These are phyloP conservation scores for Eurypyga helias DNA, from an alignment of 2,113 vertebrate species.

Conservation along the genomic window DNA sequence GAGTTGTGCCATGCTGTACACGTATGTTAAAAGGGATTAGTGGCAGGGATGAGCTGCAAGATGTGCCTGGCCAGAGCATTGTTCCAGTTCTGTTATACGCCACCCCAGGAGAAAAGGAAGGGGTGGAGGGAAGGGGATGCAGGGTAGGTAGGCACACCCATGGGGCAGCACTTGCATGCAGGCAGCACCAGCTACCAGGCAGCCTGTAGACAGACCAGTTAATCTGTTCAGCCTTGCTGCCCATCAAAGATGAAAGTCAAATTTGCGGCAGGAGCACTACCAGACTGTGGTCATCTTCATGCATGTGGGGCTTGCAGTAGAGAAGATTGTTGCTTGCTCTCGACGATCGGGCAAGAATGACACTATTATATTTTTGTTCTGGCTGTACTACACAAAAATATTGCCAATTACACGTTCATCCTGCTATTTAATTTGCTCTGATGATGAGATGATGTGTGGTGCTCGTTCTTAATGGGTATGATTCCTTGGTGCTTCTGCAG, in stretches of 20 bases:
- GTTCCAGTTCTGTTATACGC: neutral
- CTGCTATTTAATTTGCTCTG: neutral
- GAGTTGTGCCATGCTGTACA: neutral
- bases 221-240: neutral
- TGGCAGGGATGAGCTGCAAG: accelerated
- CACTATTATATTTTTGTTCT: neutral
- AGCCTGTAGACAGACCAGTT: neutral
- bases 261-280: neutral
- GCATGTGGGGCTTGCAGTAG: accelerated
- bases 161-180: neutral
- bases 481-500: neutral
- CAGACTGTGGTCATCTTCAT: neutral
- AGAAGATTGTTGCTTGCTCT: neutral
- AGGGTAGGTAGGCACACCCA: neutral
- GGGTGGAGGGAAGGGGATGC: neutral
- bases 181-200: neutral
- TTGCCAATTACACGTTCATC: neutral
- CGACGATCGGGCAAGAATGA: neutral
- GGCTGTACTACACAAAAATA: neutral
- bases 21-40: accelerated
- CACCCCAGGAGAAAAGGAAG: accelerated
- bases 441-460: neutral
- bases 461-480: neutral
- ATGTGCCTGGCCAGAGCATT: neutral
- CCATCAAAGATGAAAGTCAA: neutral